phyloP scores from a whole-genome alignment of 2,888 invertebrate species.

The Timema podura region DNA sequence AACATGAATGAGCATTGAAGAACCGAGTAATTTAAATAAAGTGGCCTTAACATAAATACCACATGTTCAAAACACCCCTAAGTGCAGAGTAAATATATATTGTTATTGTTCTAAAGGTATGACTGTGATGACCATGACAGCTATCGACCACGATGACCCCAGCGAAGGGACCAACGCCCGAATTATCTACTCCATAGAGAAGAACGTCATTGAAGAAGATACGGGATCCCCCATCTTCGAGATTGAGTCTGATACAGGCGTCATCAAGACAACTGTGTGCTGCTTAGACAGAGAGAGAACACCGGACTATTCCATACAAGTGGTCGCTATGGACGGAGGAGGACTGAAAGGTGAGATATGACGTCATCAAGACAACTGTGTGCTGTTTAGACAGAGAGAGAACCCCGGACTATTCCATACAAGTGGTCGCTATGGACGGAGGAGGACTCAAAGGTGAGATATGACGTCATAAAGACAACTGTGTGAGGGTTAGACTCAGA shows the following conservation, averaged over 20 bases:
- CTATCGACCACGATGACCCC: conserved; percentile 52
- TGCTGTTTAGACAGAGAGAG: conserved; percentile 25
- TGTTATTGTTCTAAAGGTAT: conserved; percentile 47
- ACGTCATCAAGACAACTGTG: conserved; percentile 42
- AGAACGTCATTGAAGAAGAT: conserved; percentile 50
- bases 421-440: too few species aligned
- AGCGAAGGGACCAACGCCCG: conserved; percentile 52
- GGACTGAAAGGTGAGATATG: too few species aligned
- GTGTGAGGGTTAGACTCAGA: conserved; percentile 48
- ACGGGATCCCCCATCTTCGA: conserved; percentile 48
- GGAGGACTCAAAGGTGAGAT: too few species aligned
- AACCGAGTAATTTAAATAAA: background rate
- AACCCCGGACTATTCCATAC: too few species aligned
- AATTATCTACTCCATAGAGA: conserved; percentile 51
- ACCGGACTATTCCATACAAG: too few species aligned
- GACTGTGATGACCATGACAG: conserved; percentile 53
- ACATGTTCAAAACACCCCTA: background rate
- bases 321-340: too few species aligned
- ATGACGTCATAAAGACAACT: conserved; percentile 48
- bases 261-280: too few species aligned
- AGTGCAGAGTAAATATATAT: background rate
- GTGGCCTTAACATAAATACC: background rate
- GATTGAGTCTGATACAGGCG: conserved; percentile 66
- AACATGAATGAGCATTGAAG: background rate
- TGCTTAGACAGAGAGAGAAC: too few species aligned